Conservation (phyloP, 2,797 vertebrate genomes). For the Pseudochirops cupreus region DNA sequence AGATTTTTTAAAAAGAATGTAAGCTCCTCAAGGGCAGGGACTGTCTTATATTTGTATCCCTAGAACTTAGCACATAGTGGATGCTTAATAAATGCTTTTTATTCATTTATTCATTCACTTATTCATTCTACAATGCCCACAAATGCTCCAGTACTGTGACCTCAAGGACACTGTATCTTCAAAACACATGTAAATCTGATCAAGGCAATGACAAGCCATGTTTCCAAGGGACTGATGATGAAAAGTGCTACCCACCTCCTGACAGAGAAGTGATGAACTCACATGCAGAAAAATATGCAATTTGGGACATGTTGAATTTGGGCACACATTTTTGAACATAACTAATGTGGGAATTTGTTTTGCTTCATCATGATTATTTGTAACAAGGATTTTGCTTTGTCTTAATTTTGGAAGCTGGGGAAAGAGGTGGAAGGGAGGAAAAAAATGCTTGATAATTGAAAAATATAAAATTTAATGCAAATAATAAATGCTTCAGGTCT, state of each 20-base stretch:
- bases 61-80: background rate
- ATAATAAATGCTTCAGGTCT: background rate
- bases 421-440: background rate
- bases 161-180: background rate
- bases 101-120: background rate
- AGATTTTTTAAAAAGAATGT: background rate
- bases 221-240: background rate
- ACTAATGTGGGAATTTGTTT: background rate
- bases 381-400: background rate
- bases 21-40: background rate
- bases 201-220: background rate
- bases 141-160: background rate
- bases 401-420: background rate
- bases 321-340: background rate
- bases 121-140: background rate
- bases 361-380: background rate
- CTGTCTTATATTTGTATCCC: background rate
- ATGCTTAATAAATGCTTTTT: background rate
- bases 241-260: background rate
- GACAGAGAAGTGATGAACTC: background rate
- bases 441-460: background rate
- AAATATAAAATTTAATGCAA: background rate
- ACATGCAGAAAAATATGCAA: background rate
- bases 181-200: background rate
- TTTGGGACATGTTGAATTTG: background rate